Base-by-base conservation (phyloP, 2,888 invertebrate genomes). In the Xylota sylvarum region DNA sequence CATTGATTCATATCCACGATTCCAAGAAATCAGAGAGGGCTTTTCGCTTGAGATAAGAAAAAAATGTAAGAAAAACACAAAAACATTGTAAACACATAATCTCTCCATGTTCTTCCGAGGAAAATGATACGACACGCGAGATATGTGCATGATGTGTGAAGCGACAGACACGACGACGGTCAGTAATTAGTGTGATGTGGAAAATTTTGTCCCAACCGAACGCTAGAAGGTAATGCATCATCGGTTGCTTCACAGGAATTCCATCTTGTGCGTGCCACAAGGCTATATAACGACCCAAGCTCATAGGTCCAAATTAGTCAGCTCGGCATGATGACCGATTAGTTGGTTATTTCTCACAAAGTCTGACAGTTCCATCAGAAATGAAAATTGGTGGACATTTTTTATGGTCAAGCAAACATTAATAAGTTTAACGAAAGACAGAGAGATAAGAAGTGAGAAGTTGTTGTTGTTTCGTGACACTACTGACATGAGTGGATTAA, bases 381-480 rank as follows among this genome's bases (percentile, higher is more conserved):
- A 77, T 86, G 73, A 82, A 86, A 82, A 86, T 86, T 82, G 86
- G 86, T 86, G 82, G 86, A 86, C 82, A 78, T 82, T 52, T 69
- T 64, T 82, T 82, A 82, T 64, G 82, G 69, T 73, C 82, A 86
- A 67, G 77, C 77, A 64, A 79, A 82, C 81, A 81, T 86, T 81
- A 81, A 81, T 81, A 81, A 86, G 72, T 86, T 23, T 23, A 23
- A 23, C 23, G 23, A 48, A 67, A 70, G 67, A 12, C 37, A 23
- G 37, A 10, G 62, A 43, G 86, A 82, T 86, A 77, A 86, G 86
- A 78, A 69, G 86, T 67, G 81, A 82, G 82, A 73, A 73, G 78
- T 79, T 6, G 1, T 2, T 79, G 78, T 67, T 67, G 60, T 27
- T 58, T 60, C 73, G 67, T 79, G 79, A 79, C 78, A 65, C 43